phyloP scores from a whole-genome alignment of 1,140 invertebrate species.

The Scaptomyza montana region DNA sequence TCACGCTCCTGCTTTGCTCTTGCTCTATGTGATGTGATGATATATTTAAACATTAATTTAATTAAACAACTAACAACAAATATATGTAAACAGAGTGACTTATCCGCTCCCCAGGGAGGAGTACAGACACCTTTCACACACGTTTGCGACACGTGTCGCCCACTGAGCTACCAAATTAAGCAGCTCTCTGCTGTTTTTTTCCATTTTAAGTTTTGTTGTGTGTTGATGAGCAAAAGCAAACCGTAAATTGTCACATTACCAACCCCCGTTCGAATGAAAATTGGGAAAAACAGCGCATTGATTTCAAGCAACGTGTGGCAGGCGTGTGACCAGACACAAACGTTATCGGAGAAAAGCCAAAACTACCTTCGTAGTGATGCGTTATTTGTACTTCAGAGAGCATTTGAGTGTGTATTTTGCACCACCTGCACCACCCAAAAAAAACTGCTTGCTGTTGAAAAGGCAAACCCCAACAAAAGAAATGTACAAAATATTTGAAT shows the following conservation, averaged over 20 bases:
- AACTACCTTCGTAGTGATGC: neutral
- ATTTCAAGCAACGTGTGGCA: constrained; percentile 71
- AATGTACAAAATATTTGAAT: constrained; percentile 57
- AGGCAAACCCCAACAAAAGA: constrained; percentile 42
- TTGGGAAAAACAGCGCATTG: constrained; percentile 58
- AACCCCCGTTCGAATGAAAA: neutral
- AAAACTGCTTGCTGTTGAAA: too few relatives aligned
- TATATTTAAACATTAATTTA: constrained; percentile 70
- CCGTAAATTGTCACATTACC: constrained; percentile 70
- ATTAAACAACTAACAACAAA: constrained; percentile 77
- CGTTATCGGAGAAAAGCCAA: neutral
- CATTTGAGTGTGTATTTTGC: constrained; percentile 27
- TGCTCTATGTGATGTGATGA: constrained; percentile 1
- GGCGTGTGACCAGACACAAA: constrained; percentile 55
- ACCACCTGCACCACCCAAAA: constrained; percentile 35
- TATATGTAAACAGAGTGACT: constrained; percentile 60
- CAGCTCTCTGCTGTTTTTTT: constrained; percentile 39
- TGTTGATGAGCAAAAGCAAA: constrained; percentile 74
- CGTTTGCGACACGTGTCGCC: constrained; percentile 59
- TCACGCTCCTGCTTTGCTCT: constrained; percentile 37
- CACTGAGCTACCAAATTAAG: constrained; percentile 65
- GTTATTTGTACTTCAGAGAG: constrained; percentile 40
- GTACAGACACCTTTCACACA: constrained; percentile 56
- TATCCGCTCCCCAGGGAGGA: constrained; percentile 30
- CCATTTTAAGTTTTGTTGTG: constrained; percentile 33